phyloP scores from a whole-genome alignment of 2,797 vertebrate genomes.

The Sebastes matsubarae region DNA sequence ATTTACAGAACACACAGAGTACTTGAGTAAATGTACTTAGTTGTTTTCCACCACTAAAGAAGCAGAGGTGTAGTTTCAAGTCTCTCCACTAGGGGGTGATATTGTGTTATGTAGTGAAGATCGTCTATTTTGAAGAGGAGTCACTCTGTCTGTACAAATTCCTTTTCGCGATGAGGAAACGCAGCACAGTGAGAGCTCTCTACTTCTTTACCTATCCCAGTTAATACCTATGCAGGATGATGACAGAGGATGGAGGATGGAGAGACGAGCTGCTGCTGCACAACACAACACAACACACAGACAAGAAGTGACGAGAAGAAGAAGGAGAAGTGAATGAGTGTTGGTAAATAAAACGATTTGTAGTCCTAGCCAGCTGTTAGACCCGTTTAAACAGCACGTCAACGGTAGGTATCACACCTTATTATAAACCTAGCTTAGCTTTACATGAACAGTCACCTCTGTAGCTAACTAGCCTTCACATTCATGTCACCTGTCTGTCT shows the following conservation, averaged over 20 bases:
- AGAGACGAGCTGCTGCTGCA: slow-evolving; percentile 16
- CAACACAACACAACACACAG: not conserved
- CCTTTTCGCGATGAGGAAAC: not conserved
- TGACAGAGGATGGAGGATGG: slow-evolving; percentile 38
- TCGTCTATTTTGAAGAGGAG: slow-evolving; percentile 15
- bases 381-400: not conserved
- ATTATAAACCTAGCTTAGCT: not conserved
- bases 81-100: not conserved
- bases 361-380: not conserved
- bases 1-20: no score
- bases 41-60: no score
- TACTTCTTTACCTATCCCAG: fast-evolving
- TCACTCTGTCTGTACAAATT: not conserved
- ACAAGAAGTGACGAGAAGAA: slow-evolving; percentile 9
- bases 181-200: slow-evolving; percentile 32
- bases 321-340: slow-evolving; percentile 14
- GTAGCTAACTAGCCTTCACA: not conserved
- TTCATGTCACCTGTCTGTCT: slow-evolving; percentile 38
- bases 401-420: not conserved
- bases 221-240: not conserved
- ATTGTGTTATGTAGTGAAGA: not conserved
- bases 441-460: fast-evolving
- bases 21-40: not conserved
- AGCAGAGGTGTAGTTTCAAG: no score
- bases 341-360: slow-evolving; percentile 26